These are phyloP conservation scores for Chlorodrepanis virens DNA, from an alignment of 2,113 vertebrate genomes.

Conservation along the genomic window DNA sequence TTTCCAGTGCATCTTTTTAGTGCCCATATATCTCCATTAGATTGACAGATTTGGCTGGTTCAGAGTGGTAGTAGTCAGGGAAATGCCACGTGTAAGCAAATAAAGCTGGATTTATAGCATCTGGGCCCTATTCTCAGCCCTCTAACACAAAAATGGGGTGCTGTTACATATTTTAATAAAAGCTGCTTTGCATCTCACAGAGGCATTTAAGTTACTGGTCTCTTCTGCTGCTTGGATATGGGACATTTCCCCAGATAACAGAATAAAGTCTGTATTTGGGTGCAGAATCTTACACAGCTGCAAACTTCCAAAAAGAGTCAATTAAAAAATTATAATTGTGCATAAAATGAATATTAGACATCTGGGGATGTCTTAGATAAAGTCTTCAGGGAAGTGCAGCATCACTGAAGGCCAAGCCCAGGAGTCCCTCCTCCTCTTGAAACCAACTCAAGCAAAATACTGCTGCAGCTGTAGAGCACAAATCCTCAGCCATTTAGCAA, in stretches of 20 bases:
- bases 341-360: not conserved
- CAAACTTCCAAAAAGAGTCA: not conserved
- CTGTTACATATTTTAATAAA: not conserved
- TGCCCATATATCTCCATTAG: slow-evolving; percentile 41
- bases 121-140: not conserved
- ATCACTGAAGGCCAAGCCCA: not conserved
- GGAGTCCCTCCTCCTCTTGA: not conserved
- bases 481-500: not conserved
- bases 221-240: not conserved
- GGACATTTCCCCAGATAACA: not conserved
- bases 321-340: not conserved
- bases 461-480: not conserved
- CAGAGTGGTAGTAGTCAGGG: not conserved
- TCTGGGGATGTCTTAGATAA: not conserved
- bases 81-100: slow-evolving; percentile 9
- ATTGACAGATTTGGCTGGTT: not conserved
- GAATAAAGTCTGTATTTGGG: not conserved
- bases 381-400: not conserved
- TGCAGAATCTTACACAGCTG: not conserved
- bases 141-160: not conserved
- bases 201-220: not conserved
- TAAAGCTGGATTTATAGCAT: slow-evolving; percentile 2
- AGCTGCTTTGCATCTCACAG: not conserved
- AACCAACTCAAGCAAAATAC: not conserved
- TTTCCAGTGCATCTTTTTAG: slow-evolving; percentile 13